Evolutionary conservation across 2,888 invertebrate genomes (phyloP).

Genomic region (Drosophila paramelanica): DNA sequence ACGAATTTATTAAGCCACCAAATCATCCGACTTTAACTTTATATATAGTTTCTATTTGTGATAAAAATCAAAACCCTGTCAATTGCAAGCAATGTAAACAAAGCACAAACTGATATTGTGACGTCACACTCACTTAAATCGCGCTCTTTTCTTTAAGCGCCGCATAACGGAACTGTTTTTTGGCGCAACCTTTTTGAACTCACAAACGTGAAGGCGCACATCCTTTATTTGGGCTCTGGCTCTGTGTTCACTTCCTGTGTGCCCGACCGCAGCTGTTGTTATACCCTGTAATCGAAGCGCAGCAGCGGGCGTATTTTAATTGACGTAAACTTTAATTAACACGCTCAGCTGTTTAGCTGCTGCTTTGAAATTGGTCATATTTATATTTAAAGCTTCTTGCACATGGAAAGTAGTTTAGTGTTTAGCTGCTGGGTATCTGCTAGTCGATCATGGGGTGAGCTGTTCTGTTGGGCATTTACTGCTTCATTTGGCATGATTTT

Average conservation of each 20-base stretch:
- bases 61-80: no score
- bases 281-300: constrained; percentile 15
- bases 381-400: background rate
- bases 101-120: no score
- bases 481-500: constrained; percentile 47
- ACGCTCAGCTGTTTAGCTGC: background rate
- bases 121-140: no score
- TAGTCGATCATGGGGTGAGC: constrained; percentile 4
- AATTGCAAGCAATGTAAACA: no score
- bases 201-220: no score
- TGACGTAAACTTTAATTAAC: background rate
- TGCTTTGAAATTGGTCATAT: background rate
- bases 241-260: constrained; percentile 24
- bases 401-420: background rate
- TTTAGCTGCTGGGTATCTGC: constrained; percentile 24
- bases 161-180: no score
- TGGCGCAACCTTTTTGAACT: no score
- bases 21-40: no score
- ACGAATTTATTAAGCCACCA: no score
- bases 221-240: background rate
- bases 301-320: background rate
- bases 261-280: constrained; percentile 35
- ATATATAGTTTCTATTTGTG: no score
- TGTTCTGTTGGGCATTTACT: constrained; percentile 51
- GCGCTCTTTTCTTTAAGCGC: no score